phyloP scores from a whole-genome alignment of 2,888 invertebrate species.

The Mechanitis mazaeus region DNA sequence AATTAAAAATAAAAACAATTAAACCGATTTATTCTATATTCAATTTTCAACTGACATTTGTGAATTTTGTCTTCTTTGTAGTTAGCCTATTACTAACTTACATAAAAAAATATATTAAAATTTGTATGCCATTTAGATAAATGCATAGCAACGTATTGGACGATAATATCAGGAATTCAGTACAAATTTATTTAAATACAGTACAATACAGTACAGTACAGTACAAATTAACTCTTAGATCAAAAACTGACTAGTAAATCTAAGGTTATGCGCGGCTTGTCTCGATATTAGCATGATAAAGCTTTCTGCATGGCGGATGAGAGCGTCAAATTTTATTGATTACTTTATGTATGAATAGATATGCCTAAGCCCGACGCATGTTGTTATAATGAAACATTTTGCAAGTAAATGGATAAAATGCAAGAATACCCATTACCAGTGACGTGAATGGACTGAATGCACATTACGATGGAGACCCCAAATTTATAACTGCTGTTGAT shows the following conservation, averaged over 20 bases:
- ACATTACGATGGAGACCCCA: conserved; percentile 22
- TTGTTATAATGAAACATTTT: conserved; percentile 56
- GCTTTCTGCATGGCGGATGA: conserved; percentile 75
- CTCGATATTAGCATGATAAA: conserved; percentile 69
- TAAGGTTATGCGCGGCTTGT: conserved; percentile 33
- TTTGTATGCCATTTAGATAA: background rate
- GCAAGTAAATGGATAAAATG: conserved; percentile 43
- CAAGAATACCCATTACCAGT: conserved; percentile 24
- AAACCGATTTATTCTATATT: too few species aligned
- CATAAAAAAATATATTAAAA: background rate
- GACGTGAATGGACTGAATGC: conserved; percentile 15
- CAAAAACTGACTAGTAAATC: conserved; percentile 9
- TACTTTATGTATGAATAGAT: conserved; percentile 65
- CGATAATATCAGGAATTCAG: background rate
- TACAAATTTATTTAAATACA: too few species aligned
- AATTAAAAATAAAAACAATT: background rate
- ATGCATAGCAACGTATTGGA: background rate
- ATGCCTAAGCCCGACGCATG: conserved; percentile 75
- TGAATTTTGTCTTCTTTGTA: too few species aligned
- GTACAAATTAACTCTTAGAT: conserved; percentile 5
- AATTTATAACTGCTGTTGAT: conserved; percentile 40
- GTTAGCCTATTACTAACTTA: too few species aligned
- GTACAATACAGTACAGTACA: background rate
- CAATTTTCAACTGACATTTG: too few species aligned
- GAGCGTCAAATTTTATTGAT: conserved; percentile 66